These are phyloP conservation scores for Aproaerema taeniolella DNA, from an alignment of 2,888 invertebrate species.

Conservation along the genomic window DNA sequence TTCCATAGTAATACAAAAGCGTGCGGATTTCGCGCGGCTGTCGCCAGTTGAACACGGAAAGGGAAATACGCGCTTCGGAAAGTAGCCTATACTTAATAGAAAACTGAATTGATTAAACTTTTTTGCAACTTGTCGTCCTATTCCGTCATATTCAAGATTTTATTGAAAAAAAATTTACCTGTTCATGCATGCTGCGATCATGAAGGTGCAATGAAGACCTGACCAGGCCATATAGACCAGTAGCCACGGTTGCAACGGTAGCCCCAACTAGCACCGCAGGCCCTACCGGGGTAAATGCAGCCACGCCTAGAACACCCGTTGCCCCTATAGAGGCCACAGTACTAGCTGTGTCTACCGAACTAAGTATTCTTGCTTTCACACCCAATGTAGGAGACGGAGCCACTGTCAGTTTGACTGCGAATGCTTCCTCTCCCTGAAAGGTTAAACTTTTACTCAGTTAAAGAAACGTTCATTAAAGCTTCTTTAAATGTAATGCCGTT, in stretches of 20 bases:
- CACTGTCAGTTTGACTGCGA: constrained; percentile 56
- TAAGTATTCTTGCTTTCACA: constrained; percentile 51
- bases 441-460: too few relatives aligned
- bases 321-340: constrained; percentile 62
- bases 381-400: constrained; percentile 59
- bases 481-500: too few relatives aligned
- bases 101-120: too few relatives aligned
- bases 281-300: constrained; percentile 69
- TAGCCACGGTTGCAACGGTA: constrained; percentile 57
- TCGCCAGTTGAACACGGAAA: too few relatives aligned
- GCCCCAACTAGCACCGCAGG: constrained; percentile 67
- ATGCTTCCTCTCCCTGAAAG: constrained; percentile 47
- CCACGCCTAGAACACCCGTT: constrained; percentile 69
- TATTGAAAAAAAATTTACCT: too few relatives aligned
- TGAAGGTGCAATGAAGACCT: constrained; percentile 64
- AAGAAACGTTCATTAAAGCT: too few relatives aligned
- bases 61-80: too few relatives aligned
- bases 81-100: too few relatives aligned
- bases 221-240: constrained; percentile 71
- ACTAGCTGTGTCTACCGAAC: constrained; percentile 57
- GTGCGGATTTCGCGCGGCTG: too few relatives aligned
- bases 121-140: too few relatives aligned
- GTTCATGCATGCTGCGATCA: constrained; percentile 68
- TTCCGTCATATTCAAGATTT: too few relatives aligned
- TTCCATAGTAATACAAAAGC: too few relatives aligned